Evolutionary conservation across 2,797 vertebrate species (phyloP).

Genomic region (Anas bernieri): DNA sequence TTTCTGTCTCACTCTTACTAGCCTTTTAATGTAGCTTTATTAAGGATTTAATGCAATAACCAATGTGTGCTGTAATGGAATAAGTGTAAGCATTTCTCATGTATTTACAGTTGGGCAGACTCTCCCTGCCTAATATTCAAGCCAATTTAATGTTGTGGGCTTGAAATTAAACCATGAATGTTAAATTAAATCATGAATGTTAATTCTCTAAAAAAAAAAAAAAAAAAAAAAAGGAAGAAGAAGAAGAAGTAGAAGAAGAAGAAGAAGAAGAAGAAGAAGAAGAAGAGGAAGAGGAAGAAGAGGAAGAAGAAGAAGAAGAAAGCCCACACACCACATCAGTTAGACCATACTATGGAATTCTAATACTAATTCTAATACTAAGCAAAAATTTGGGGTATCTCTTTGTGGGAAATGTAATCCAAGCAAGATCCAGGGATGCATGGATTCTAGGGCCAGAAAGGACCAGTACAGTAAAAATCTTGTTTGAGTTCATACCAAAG

Average conservation of each 20-base stretch:
- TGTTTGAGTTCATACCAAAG: neutral
- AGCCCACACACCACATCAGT: neutral
- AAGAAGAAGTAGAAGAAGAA: too few species aligned
- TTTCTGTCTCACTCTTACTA: constrained; percentile 8
- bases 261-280: too few species aligned
- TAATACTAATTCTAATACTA: too few species aligned
- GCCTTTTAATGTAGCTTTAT: constrained; percentile 37
- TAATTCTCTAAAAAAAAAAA: neutral
- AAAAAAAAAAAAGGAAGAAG: neutral
- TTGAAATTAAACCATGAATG: constrained; percentile 12
- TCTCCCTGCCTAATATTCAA: neutral
- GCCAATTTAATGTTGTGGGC: neutral
- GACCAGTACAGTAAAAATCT: neutral
- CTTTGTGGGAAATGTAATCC: neutral
- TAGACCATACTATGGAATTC: neutral
- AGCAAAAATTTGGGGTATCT: neutral
- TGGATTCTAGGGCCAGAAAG: neutral
- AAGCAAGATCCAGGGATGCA: neutral
- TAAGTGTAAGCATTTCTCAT: constrained; percentile 10
- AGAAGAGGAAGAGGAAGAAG: too few species aligned
- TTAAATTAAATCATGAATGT: neutral
- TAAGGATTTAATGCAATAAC: constrained; percentile 41
- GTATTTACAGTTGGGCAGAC: constrained; percentile 22
- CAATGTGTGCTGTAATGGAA: constrained; percentile 39
- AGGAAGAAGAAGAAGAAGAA: too few species aligned